phyloP scores from a whole-genome alignment of 2,888 invertebrate species.

The Temnothorax unifasciatus region DNA sequence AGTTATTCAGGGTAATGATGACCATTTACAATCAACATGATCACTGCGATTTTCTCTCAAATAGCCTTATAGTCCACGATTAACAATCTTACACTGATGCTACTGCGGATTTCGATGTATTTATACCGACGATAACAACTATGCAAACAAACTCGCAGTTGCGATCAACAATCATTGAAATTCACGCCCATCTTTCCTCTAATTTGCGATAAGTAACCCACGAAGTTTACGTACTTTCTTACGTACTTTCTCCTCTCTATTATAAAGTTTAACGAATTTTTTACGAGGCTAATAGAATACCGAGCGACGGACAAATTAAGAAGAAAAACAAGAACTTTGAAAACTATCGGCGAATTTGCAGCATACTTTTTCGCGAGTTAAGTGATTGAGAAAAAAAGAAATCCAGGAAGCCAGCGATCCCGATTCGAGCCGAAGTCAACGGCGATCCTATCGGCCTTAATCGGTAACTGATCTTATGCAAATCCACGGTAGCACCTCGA shows the following conservation, averaged over 20 bases:
- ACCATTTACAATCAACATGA: no score
- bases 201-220: not conserved
- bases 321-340: not conserved
- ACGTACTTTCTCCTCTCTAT: no score
- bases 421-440: constrained; percentile 65
- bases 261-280: constrained; percentile 7
- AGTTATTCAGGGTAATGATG: no score
- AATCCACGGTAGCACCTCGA: constrained; percentile 70
- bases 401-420: constrained; percentile 53
- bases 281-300: not conserved
- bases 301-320: not conserved
- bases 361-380: constrained; percentile 1
- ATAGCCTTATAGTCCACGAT: no score
- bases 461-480: constrained; percentile 83
- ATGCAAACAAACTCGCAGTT: no score
- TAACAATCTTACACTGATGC: no score
- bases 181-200: not conserved
- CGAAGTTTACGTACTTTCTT: not conserved
- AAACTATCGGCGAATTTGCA: not conserved
- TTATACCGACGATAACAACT: no score
- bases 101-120: no score
- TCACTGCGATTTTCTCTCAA: no score
- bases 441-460: constrained; percentile 80
- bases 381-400: constrained; percentile 20
- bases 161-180: not conserved